phyloP scores from a whole-genome alignment of 2,888 invertebrate species.

The Leptinotarsa haldemani region DNA sequence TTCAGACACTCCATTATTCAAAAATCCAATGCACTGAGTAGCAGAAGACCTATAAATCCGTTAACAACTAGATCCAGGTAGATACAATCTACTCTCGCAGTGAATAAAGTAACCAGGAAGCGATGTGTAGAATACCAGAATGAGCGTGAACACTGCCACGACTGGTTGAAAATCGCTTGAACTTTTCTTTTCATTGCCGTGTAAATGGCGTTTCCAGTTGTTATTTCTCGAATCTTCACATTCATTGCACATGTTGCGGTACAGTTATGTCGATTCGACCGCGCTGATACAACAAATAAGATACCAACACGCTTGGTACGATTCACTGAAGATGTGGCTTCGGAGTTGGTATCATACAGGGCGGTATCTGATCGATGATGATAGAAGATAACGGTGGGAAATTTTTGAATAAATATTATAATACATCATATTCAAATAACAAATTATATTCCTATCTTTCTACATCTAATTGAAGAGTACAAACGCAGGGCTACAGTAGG shows the following conservation, averaged over 20 bases:
- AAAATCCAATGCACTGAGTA: neutral
- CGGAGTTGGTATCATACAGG: slow-evolving; percentile 1
- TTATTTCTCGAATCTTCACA: slow-evolving; percentile 24
- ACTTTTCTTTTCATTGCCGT: slow-evolving; percentile 31
- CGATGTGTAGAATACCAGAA: slow-evolving; percentile 9
- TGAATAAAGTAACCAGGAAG: slow-evolving; percentile 12
- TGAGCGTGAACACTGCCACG: slow-evolving; percentile 13
- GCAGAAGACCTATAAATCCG: neutral
- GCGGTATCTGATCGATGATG: neutral
- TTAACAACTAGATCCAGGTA: neutral
- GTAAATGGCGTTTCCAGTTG: slow-evolving; percentile 30
- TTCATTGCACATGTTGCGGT: slow-evolving; percentile 28
- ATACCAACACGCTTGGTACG: neutral
- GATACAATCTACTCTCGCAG: neutral
- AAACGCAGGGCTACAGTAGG: neutral
- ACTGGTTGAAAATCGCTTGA: slow-evolving; percentile 24
- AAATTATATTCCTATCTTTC: neutral
- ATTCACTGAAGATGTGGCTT: neutral
- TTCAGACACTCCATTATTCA: too few species aligned
- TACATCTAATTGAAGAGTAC: neutral
- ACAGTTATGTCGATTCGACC: slow-evolving; percentile 28
- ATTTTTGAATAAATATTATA: too few species aligned
- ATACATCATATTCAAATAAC: too few species aligned
- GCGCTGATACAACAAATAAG: slow-evolving; percentile 22
- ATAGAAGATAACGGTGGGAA: neutral